Evolutionary conservation across 2,888 invertebrate species (phyloP).

Genomic region (Crossocerus cetratus): DNA sequence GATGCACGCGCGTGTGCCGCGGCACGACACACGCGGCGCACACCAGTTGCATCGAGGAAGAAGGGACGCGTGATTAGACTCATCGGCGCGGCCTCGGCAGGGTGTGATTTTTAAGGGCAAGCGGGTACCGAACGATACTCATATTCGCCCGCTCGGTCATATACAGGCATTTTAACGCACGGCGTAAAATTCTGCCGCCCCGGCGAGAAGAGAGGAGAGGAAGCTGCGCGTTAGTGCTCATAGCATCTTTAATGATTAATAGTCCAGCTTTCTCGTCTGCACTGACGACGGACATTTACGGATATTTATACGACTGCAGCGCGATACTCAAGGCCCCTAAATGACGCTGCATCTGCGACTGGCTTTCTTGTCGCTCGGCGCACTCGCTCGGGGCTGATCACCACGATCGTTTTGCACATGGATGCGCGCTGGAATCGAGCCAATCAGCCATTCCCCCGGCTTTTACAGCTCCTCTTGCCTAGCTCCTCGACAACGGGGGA

Average conservation of each 20-base stretch:
- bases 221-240: constrained; percentile 26
- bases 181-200: too few species aligned
- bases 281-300: constrained; percentile 67
- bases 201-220: background rate
- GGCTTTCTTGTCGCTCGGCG: constrained; percentile 19
- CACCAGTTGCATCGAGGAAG: constrained; percentile 2
- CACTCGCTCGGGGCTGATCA: constrained; percentile 11
- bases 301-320: constrained; percentile 68
- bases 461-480: constrained; percentile 26
- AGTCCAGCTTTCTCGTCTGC: constrained; percentile 58
- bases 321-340: constrained; percentile 44
- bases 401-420: constrained; percentile 14
- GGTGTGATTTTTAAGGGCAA: background rate
- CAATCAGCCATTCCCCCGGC: constrained; percentile 49
- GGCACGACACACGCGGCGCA: background rate
- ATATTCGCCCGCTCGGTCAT: background rate
- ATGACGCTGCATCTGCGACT: constrained; percentile 54
- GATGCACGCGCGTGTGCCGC: background rate
- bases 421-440: constrained; percentile 43
- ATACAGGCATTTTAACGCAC: too few species aligned
- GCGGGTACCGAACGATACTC: background rate
- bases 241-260: constrained; percentile 73
- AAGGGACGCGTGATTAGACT: background rate
- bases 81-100: background rate
- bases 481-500: too few species aligned